Base-by-base conservation (phyloP, 2,888 invertebrate genomes). In the Odontothrips loti region DNA sequence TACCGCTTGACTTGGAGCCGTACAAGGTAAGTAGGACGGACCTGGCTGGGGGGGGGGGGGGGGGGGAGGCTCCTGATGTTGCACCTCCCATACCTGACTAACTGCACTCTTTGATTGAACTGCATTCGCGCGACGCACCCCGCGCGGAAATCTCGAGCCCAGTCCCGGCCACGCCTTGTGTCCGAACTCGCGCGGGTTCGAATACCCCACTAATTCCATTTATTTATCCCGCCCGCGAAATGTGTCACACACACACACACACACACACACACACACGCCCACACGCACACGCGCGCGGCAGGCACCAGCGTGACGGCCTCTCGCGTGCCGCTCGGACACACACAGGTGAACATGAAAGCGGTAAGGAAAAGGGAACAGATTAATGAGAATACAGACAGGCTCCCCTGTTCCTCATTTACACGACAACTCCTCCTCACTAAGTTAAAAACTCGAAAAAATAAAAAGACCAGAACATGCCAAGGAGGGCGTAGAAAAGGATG, bases 11-110 rank as follows among this genome's bases (percentile, higher is more conserved):
- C 68, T 75, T 75, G 68, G 68, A 12, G 27, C 68, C 68, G 68
- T 75, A 75, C 68, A 75, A 75, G 68, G 68, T 75, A 75, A 75
- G 68, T 75, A 75, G 68, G 68, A 27, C 68, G 68, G 68, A 27
- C 27, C 20, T 15, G 58, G 58, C 11, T 15, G 68, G 68, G 68
- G 68, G 68, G 27, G 23, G 68, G 23, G 68, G 68, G 23, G 23
- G 63, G 58, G 58, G 58, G 17, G 23, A 68, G 17, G 63, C 63
- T 63, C n/a, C n/a, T 17, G 51, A 9, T 27, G 68, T 75, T 75
- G 68, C 68, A 27, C 27, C 68, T 27, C 23, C 68, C 68, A 27
- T 75, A 27, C 68, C 68, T 23, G 68, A 9, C 20, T 10, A 1
- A 17, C 51, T 51, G 51, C 51, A 43, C 34, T 43, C 34, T 43